Evolutionary conservation across 2,797 vertebrate species (phyloP).

Genomic region (Coregonus ussuriensis): DNA sequence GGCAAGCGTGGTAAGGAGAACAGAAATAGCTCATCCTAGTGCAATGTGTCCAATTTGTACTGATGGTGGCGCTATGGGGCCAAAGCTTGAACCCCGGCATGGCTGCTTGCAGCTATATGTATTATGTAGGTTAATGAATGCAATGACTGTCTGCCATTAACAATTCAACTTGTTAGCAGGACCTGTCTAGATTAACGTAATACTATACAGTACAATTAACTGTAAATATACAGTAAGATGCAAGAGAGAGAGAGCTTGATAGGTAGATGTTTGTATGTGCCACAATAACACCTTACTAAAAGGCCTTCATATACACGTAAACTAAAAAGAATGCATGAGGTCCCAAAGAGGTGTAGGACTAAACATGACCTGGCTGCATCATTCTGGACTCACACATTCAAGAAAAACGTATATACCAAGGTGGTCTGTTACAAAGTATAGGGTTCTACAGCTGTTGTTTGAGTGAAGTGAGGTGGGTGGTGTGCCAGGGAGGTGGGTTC

Average conservation of each 20-base stretch:
- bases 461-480: slow-evolving; percentile 4
- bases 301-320: neutral
- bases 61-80: too few species aligned
- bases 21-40: too few species aligned
- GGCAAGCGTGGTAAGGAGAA: too few species aligned
- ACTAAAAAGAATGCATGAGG: neutral
- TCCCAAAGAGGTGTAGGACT: neutral
- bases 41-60: too few species aligned
- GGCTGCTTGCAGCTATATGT: too few species aligned
- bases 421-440: neutral
- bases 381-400: neutral
- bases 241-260: neutral
- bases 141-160: too few species aligned
- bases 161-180: too few species aligned
- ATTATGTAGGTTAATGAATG: too few species aligned
- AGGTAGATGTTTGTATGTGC: neutral
- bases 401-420: neutral
- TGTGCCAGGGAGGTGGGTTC: slow-evolving; percentile 6
- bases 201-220: neutral
- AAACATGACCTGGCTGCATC: too few species aligned
- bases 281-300: neutral
- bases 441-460: neutral
- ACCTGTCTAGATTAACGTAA: neutral
- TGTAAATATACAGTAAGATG: neutral
- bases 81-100: too few species aligned